These are phyloP conservation scores for Atta cephalotes DNA, from an alignment of 1,140 invertebrate genomes.

Conservation along the genomic window DNA sequence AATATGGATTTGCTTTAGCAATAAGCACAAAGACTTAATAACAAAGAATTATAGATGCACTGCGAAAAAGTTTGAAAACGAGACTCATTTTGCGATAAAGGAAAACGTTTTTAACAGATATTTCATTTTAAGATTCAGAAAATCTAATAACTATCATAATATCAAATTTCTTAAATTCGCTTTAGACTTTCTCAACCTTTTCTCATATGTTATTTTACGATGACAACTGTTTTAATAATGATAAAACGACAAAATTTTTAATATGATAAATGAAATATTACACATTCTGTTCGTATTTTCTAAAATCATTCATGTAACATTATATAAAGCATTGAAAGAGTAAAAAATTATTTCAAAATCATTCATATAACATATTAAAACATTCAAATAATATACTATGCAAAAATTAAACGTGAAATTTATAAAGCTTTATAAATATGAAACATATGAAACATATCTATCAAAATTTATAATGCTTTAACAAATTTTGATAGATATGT, in stretches of 20 bases:
- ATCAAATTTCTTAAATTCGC: not conserved
- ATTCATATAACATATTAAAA: not conserved
- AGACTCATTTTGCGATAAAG: constrained; percentile 10
- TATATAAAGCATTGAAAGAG: not conserved
- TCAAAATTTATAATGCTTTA: not conserved
- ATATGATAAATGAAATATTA: not conserved
- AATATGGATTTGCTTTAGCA: constrained; percentile 57
- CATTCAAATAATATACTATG: not conserved
- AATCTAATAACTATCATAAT: constrained; percentile 6
- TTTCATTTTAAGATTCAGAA: not conserved
- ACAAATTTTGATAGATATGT: not conserved
- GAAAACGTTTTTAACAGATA: not conserved
- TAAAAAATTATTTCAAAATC: constrained; percentile 8
- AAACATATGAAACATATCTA: no score
- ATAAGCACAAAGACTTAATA: constrained; percentile 48
- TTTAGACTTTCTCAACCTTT: not conserved
- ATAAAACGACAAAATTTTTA: no score
- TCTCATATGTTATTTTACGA: not conserved
- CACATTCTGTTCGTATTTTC: not conserved
- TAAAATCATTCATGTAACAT: not conserved
- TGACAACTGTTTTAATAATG: no score
- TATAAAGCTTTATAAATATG: no score
- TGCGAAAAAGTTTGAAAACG: not conserved
- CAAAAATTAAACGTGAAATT: not conserved
- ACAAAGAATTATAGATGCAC: constrained; percentile 36